Evolutionary conservation across 2,113 vertebrate genomes (phyloP).

Genomic region (Cinclus mexicanus): DNA sequence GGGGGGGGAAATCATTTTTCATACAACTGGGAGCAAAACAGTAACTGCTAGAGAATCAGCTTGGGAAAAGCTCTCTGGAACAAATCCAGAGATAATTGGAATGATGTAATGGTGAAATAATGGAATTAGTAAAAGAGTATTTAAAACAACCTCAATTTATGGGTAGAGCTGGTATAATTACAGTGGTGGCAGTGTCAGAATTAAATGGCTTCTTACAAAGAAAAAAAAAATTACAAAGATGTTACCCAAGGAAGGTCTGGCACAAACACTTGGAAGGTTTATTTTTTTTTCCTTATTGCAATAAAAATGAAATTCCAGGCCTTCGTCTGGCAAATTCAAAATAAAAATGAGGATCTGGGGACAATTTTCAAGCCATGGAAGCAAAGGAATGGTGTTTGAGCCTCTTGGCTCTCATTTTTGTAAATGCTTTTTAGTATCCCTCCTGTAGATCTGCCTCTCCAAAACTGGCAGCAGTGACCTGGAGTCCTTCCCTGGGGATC

Average conservation of each 20-base stretch:
- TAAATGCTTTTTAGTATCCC: background rate
- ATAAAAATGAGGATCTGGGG: background rate
- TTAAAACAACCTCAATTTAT: conserved; percentile 1
- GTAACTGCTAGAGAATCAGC: background rate
- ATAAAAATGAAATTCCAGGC: background rate
- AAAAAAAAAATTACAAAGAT: background rate
- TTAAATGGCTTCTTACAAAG: background rate
- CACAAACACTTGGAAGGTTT: background rate
- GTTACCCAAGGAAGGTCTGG: background rate
- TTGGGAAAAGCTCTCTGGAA: background rate
- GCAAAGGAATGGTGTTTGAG: background rate
- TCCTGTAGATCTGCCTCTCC: background rate
- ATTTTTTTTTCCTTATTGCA: background rate
- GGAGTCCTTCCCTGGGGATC: background rate
- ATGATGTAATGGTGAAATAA: background rate
- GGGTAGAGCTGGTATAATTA: background rate
- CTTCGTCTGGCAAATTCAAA: background rate
- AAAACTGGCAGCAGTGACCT: conserved; percentile 50
- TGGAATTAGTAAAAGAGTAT: background rate
- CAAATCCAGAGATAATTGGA: conserved; percentile 1
- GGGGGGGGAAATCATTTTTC: background rate
- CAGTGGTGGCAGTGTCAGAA: background rate
- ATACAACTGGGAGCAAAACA: background rate
- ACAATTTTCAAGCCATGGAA: background rate
- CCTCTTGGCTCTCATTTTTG: no score